Evolutionary conservation across 2,797 vertebrate species (phyloP).

Genomic region (Cercopithecus diana): DNA sequence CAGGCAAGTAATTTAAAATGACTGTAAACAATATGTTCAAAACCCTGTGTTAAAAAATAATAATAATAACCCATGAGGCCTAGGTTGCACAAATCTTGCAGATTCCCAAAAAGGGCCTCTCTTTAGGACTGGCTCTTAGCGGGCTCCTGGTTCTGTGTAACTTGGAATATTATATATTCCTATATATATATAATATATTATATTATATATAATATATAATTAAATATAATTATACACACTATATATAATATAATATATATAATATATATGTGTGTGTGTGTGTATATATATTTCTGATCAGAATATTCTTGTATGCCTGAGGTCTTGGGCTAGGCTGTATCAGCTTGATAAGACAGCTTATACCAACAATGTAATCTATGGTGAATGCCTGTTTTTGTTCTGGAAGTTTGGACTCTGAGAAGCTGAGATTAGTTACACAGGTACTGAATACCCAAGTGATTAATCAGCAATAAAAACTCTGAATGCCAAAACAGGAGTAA

Average conservation of each 20-base stretch:
- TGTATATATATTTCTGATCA: rapidly evolving
- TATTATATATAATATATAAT: too few relatives aligned
- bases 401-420: not conserved
- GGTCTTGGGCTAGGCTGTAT: not conserved
- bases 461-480: not conserved
- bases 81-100: not conserved
- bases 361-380: not conserved
- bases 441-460: not conserved
- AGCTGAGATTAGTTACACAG: not conserved
- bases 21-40: not conserved
- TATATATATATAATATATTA: too few relatives aligned
- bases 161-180: too few relatives aligned
- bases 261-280: rapidly evolving
- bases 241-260: too few relatives aligned
- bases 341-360: not conserved
- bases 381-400: not conserved
- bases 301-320: not conserved
- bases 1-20: not conserved
- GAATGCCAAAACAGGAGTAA: not conserved
- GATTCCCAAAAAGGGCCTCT: not conserved
- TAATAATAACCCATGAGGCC: not conserved
- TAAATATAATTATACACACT: too few relatives aligned
- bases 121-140: not conserved
- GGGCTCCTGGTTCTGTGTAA: not conserved
- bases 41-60: not conserved